Evolutionary conservation across 2,113 vertebrate genomes (phyloP).

Genomic region (Paraplagusia blochii): DNA sequence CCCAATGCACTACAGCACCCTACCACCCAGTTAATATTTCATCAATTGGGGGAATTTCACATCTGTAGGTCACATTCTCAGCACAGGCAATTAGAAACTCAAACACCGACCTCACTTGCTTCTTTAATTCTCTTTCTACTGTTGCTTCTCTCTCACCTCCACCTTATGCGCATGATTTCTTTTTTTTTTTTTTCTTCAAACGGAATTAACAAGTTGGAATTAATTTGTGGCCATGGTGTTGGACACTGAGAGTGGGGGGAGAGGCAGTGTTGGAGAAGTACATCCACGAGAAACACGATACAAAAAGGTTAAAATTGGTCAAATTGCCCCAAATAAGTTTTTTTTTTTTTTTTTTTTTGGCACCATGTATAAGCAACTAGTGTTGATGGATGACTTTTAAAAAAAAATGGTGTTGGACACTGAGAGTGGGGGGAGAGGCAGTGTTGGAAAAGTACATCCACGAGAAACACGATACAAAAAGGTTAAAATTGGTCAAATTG

Average conservation of each 20-base stretch:
- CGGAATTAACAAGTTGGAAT: conserved; percentile 71
- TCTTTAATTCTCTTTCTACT: conserved; percentile 46
- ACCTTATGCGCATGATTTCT: background rate
- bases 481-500: no score
- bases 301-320: no score
- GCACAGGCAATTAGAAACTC: conserved; percentile 64
- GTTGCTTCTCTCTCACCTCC: conserved; percentile 12
- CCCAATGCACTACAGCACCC: conserved; percentile 32
- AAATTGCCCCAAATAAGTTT: no score
- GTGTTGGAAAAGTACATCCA: background rate
- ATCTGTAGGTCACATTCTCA: conserved; percentile 64
- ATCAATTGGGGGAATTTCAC: conserved; percentile 62
- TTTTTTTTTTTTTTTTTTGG: no score
- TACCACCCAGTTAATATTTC: conserved; percentile 63
- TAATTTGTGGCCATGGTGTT: conserved; percentile 64
- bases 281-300: conserved; percentile 4
- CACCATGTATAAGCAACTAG: no score
- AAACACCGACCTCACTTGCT: conserved; percentile 54
- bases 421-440: conserved; percentile 17
- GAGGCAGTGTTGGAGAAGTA: background rate
- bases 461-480: background rate
- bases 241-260: conserved; percentile 26
- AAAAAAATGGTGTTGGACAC: conserved; percentile 39
- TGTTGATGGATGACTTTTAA: no score
- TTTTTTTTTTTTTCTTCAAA: conserved; percentile 62